A percentile compares a stretch with the other conserved stretches of the same genome.
Conservation (phyloP, 2,113 vertebrate genomes). For the Ginglymostoma cirratum region DNA sequence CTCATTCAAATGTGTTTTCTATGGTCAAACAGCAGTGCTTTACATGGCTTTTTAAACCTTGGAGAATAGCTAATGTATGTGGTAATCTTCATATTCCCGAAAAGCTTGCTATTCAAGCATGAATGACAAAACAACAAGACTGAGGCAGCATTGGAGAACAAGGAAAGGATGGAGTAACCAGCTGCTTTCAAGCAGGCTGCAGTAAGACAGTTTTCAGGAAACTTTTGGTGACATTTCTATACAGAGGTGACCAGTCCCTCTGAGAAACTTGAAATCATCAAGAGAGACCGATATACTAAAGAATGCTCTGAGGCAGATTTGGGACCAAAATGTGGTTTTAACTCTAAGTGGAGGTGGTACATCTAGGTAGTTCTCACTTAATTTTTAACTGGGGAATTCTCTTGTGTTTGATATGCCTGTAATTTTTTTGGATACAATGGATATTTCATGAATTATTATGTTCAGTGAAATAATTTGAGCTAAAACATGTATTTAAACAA, state of each 20-base stretch:
- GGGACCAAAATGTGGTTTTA: background rate
- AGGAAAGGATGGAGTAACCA: background rate
- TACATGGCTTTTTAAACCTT: background rate
- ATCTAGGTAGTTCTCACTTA: background rate
- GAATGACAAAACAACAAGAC: background rate
- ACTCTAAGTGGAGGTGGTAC: background rate
- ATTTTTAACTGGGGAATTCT: background rate
- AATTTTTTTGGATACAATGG: background rate
- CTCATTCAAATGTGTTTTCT: background rate
- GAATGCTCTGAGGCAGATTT: background rate
- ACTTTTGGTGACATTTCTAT: background rate
- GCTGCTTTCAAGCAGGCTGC: background rate
- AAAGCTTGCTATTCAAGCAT: background rate
- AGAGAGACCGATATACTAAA: background rate
- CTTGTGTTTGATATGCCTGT: too few relatives aligned
- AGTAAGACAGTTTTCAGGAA: background rate
- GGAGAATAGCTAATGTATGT: background rate
- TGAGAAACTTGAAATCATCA: background rate
- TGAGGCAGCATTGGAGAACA: background rate
- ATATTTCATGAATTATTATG: background rate
- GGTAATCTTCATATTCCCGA: background rate
- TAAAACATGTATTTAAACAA: background rate
- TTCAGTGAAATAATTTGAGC: background rate
- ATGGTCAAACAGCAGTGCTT: background rate
- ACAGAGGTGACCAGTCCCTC: background rate